Evolutionary conservation across 2,113 vertebrate genomes (phyloP).

Genomic region (Prolemur simus): DNA sequence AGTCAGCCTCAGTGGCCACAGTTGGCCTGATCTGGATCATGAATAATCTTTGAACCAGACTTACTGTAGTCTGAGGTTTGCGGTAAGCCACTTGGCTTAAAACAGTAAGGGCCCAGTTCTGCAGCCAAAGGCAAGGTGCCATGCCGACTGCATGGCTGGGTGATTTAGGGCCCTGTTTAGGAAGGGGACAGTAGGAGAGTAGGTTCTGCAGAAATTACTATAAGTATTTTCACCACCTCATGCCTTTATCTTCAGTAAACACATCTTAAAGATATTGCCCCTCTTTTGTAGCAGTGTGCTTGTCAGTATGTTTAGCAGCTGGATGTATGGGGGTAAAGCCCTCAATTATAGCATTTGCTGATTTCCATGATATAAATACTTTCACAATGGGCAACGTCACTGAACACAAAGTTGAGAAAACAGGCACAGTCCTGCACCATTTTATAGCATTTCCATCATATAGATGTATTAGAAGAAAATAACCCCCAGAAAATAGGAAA

Average conservation of each 20-base stretch:
- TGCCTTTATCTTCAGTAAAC: not conserved
- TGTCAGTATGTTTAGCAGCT: not conserved
- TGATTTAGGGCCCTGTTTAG: not conserved
- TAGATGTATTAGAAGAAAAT: not conserved
- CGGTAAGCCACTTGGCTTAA: not conserved
- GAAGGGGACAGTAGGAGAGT: not conserved
- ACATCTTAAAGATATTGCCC: not conserved
- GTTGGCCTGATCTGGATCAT: not conserved
- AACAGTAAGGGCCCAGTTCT: not conserved
- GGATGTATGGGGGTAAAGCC: not conserved
- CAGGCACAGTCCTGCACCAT: accelerated
- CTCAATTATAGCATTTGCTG: not conserved
- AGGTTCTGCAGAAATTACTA: not conserved
- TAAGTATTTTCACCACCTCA: not conserved
- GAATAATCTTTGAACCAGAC: not conserved
- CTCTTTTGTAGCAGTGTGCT: not conserved
- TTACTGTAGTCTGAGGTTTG: not conserved
- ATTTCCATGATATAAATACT: not conserved
- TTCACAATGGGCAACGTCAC: not conserved
- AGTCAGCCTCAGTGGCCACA: not conserved
- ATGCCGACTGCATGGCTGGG: not conserved
- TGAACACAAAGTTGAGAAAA: not conserved
- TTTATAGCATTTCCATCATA: not conserved
- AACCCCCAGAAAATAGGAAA: not conserved
- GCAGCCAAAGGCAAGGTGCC: not conserved